Evolutionary conservation across 2,797 vertebrate species (phyloP), one percentile per base, ranked within the genome.

Genomic region (Myotis daubentonii): DNA sequence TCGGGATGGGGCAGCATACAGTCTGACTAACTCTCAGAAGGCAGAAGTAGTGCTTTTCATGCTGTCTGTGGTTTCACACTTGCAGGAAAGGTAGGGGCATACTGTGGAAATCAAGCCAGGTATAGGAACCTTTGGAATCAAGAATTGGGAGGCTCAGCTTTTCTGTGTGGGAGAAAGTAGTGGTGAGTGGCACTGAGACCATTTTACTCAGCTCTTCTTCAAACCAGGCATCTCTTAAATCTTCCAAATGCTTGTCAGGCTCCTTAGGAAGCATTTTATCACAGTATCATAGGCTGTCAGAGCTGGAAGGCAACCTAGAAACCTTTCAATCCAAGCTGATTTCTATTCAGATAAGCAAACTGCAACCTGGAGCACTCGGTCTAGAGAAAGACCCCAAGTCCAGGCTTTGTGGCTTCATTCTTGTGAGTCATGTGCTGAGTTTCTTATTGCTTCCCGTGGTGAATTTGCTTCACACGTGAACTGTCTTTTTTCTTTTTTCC

Each of bases 371-470:
- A 68, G 49, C 19, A 22, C 41, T 36, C 13, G 47, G 65, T 92
- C 28, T 49, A 28, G 76, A 91, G 47, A 65, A 87, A 68, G 33
- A 53, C 55, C 68, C 68, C 9, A 15, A 85, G 70, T 68, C 23
- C n/a, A 75, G 44, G 28, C 28, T 84, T 53, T 79, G 55, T 41
- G 30, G 41, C 49, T 87, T 87, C 51, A 72, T 72, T 53, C 22
- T 19, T 89, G 2, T n/a, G 65, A 93, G 87, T 86, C n/a, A 28
- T 17, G 22, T 72, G 30, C 51, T 66, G 17, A 33, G 93, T 88
- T 81, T 88, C 85, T 82, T 83, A 41, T 38, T 57, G 30, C 25
- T 95, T 92, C 89, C 71, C 72, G 90, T 82, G 71, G 38, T 87
- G 84, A 94, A n/a, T 66, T 13, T 22, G 5, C 71, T 95, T 96